Evolutionary conservation across 2,113 vertebrate species (phyloP).

Genomic region (Ctenodactylus gundi): DNA sequence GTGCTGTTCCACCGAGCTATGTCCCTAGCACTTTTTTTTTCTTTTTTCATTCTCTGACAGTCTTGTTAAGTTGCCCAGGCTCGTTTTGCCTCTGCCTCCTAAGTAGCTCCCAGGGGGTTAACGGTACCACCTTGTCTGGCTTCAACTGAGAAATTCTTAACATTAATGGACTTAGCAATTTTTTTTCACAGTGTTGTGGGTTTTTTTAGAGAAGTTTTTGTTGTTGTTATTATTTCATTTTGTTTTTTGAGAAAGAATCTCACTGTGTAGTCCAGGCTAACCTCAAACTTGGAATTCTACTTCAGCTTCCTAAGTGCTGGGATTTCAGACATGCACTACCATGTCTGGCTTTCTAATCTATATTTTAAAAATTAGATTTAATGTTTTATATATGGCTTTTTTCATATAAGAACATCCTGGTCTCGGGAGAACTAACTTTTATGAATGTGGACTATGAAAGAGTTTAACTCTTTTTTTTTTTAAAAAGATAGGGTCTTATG

Average conservation of each 20-base stretch:
- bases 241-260: not conserved
- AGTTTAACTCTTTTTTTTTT: not conserved
- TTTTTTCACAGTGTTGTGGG: not conserved
- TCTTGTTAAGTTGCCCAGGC: not conserved
- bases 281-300: not conserved
- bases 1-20: too few relatives aligned
- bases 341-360: not conserved
- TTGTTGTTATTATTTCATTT: too few relatives aligned
- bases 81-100: not conserved
- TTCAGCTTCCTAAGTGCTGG: not conserved
- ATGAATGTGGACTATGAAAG: constrained; percentile 11
- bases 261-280: not conserved
- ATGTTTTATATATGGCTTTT: not conserved
- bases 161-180: not conserved
- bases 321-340: not conserved
- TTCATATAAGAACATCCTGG: not conserved
- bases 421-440: constrained; percentile 16
- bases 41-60: not conserved
- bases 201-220: not conserved
- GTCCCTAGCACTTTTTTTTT: not conserved
- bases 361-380: not conserved
- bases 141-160: not conserved
- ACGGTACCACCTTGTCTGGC: not conserved
- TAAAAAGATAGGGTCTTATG: too few relatives aligned
- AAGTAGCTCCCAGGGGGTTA: not conserved